phyloP scores from a whole-genome alignment of 1,140 invertebrate genomes.

The Tribolium castaneum region DNA sequence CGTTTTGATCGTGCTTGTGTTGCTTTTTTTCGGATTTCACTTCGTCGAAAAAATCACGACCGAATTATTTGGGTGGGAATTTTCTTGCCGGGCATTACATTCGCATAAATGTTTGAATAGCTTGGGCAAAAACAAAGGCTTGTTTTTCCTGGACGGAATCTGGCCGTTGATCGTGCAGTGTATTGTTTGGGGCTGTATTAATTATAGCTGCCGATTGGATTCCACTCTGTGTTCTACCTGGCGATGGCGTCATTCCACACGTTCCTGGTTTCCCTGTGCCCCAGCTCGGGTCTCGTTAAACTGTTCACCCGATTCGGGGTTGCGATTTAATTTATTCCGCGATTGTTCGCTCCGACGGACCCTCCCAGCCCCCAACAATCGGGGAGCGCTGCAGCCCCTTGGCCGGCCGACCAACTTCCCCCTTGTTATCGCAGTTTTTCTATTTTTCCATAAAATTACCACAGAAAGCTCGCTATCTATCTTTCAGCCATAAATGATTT shows the following conservation, averaged over 20 bases:
- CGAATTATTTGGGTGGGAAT: background rate
- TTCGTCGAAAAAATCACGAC: constrained; percentile 1
- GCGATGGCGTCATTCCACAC: constrained; percentile 55
- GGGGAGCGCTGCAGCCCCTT: background rate
- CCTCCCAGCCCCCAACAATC: background rate
- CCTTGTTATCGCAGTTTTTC: background rate
- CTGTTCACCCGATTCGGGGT: constrained; percentile 34
- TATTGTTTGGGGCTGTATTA: constrained; percentile 53
- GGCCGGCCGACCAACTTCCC: background rate
- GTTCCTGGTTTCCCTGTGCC: constrained; percentile 51
- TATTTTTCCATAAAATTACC: no score
- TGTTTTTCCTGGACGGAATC: constrained; percentile 49
- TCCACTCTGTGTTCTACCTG: constrained; percentile 58
- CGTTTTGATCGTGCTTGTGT: constrained; percentile 21
- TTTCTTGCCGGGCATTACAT: constrained; percentile 36
- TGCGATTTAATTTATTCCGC: constrained; percentile 49
- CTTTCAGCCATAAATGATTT: no score
- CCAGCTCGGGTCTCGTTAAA: constrained; percentile 29
- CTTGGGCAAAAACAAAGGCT: constrained; percentile 47
- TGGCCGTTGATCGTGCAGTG: constrained; percentile 39
- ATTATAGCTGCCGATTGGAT: constrained; percentile 59
- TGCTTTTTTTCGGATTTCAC: constrained; percentile 24
- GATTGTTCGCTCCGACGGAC: constrained; percentile 13
- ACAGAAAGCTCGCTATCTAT: no score
- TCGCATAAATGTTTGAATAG: constrained; percentile 51